These are phyloP conservation scores for Daboia siamensis DNA, from an alignment of 2,113 vertebrate species.

Conservation along the genomic window DNA sequence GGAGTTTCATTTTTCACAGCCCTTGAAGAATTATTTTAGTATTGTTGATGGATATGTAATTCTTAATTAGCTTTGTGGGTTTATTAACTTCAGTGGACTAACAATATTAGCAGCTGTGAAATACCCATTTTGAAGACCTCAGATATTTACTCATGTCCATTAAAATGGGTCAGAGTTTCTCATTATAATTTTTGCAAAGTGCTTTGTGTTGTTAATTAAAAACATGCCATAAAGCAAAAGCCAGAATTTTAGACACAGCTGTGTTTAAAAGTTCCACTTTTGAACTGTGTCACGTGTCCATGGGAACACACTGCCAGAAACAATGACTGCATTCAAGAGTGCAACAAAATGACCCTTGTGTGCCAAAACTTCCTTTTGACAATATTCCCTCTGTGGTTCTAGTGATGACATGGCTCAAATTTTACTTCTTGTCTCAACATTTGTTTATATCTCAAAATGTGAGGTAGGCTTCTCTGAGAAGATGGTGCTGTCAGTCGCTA, in stretches of 20 bases:
- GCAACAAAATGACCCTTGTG: neutral
- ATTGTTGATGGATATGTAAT: conserved; percentile 19
- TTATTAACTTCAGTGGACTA: conserved; percentile 18
- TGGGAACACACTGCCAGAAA: neutral
- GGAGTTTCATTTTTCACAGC: neutral
- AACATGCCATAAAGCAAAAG: conserved; percentile 12
- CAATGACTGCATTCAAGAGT: conserved; percentile 19
- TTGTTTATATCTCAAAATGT: conserved; percentile 24
- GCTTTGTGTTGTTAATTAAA: conserved; percentile 14
- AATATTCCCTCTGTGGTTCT: conserved; percentile 19
- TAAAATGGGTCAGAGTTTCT: conserved; percentile 1
- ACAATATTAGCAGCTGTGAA: conserved; percentile 24
- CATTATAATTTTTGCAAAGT: conserved; percentile 1
- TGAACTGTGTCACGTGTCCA: conserved; percentile 12
- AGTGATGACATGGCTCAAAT: conserved; percentile 8
- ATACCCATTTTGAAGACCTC: neutral
- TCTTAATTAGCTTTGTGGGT: conserved; percentile 22
- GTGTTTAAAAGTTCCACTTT: conserved; percentile 21
- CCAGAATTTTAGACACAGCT: conserved; percentile 1
- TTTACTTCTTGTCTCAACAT: conserved; percentile 20
- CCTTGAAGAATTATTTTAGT: conserved; percentile 18
- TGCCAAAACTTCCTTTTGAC: neutral
- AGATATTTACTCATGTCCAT: neutral
- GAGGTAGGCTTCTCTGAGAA: conserved; percentile 1
- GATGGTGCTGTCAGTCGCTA: conserved; percentile 2